A percentile compares a stretch with the other conserved stretches of the same genome.
Evolutionary conservation across 1,140 invertebrate genomes (phyloP).

Genomic region (Metaphire vulgaris): DNA sequence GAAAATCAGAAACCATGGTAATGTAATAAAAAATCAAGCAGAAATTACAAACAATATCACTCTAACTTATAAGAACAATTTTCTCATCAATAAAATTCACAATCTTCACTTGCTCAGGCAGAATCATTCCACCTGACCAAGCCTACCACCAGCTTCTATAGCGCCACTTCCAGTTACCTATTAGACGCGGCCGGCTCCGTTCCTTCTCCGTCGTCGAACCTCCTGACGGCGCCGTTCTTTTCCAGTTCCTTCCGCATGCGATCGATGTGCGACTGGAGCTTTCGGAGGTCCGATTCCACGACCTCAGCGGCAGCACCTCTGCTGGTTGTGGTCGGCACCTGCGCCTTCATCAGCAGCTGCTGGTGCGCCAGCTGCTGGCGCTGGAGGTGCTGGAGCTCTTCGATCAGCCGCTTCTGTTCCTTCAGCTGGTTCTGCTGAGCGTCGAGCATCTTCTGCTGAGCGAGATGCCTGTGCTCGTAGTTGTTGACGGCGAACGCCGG

Average conservation of each 20-base stretch:
- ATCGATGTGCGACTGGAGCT: background rate
- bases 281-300: conserved; percentile 27
- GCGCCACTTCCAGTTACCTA: no score
- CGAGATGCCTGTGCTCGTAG: conserved; percentile 46
- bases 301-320: conserved; percentile 35
- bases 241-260: background rate
- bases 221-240: background rate
- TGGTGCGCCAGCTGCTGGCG: conserved; percentile 37
- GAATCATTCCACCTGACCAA: no score
- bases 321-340: conserved; percentile 5
- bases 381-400: conserved; percentile 44
- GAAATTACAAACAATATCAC: no score
- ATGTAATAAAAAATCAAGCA: no score
- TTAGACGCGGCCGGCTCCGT: background rate
- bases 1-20: no score
- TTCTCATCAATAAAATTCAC: no score
- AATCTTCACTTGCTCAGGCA: no score
- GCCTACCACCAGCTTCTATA: no score
- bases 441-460: conserved; percentile 46
- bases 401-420: conserved; percentile 47
- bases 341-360: conserved; percentile 31
- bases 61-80: no score
- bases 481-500: conserved; percentile 39
- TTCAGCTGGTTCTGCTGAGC: conserved; percentile 44
- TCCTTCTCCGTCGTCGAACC: background rate